Evolutionary conservation across 2,797 vertebrate species (phyloP).

Genomic region (Sebastes melanostomus): DNA sequence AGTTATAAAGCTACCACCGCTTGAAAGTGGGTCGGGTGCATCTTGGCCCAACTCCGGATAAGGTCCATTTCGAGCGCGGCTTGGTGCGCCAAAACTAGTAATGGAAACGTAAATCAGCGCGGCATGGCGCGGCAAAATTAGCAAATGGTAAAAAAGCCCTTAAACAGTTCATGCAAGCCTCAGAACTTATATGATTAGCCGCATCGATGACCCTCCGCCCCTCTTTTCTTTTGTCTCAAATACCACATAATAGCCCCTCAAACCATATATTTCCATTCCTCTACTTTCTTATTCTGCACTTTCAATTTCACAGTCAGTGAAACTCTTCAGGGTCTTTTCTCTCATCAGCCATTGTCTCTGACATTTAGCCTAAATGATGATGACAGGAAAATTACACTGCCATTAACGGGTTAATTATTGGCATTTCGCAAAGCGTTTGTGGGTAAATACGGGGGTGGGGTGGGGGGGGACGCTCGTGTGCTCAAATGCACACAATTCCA

Average conservation of each 20-base stretch:
- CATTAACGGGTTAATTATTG: constrained; percentile 50
- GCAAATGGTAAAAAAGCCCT: too few species aligned
- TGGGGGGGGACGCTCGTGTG: too few species aligned
- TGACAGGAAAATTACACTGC: constrained; percentile 17
- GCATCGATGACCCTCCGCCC: constrained; percentile 13
- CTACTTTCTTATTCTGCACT: neutral
- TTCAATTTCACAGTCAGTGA: constrained; percentile 54
- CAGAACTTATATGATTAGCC: constrained; percentile 19
- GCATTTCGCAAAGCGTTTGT: constrained; percentile 19
- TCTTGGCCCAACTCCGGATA: too few species aligned
- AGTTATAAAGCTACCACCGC: too few species aligned
- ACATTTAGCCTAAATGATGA: constrained; percentile 51
- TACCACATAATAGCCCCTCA: neutral
- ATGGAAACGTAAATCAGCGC: too few species aligned
- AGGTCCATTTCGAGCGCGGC: too few species aligned
- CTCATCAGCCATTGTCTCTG: constrained; percentile 3
- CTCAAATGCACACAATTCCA: neutral
- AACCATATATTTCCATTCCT: neutral
- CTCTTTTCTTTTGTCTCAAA: constrained; percentile 19
- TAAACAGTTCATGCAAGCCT: neutral
- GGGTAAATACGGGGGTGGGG: constrained; percentile 3
- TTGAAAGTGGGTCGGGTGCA: too few species aligned
- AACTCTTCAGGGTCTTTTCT: constrained; percentile 15
- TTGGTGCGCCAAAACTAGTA: too few species aligned
- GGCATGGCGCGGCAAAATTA: too few species aligned